Evolutionary conservation across 2,113 vertebrate genomes (phyloP), one percentile per base, ranked within the genome.

Genomic region (Tenebrosternarchus preto): DNA sequence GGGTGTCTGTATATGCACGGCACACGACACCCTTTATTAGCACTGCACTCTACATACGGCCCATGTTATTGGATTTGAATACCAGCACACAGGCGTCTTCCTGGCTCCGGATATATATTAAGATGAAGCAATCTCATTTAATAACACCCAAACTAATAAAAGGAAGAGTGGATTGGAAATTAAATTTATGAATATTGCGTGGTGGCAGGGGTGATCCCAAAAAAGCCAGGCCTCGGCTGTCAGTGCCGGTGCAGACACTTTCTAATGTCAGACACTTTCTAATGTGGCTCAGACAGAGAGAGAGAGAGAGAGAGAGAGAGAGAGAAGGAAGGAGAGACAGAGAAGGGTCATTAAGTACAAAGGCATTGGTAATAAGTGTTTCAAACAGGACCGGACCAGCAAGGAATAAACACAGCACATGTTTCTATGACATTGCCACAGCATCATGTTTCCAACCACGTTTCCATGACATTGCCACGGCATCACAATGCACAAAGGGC

Each of bases 61-160:
- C 93, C 96, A 95, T 98, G 96, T 98, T 98, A 98, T 99, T 99
- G 96, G 96, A 98, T 99, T 97, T 98, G 96, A 98, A 97, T 97
- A 98, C 96, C 96, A 96, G 95, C 95, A 96, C 83, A 92, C 93
- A 96, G 97, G 94, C 95, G 95, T 93, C 92, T 94, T 94, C 94
- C 94, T 92, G 93, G 95, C 92, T 92, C 94, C 89, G 92, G 95
- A 97, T 95, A 96, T 97, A 96, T 98, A 98, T 96, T 97, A 98
- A 96, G 95, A 95, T 96, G 96, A 97, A 98, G 97, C 95, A 97
- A 96, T 97, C 96, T 97, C 95, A 96, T 98, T 99, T 99, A 98
- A 99, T 99, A 99, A 98, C 95, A 97, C 92, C 95, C 93, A 97
- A 98, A 98, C 95, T 98, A 98, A 99, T 99, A 99, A 98, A 97